Percentiles rank a stretch among this genome's conserved stretches.
phyloP scores from a whole-genome alignment of 2,797 vertebrate genomes.

The Poecile montanus region DNA sequence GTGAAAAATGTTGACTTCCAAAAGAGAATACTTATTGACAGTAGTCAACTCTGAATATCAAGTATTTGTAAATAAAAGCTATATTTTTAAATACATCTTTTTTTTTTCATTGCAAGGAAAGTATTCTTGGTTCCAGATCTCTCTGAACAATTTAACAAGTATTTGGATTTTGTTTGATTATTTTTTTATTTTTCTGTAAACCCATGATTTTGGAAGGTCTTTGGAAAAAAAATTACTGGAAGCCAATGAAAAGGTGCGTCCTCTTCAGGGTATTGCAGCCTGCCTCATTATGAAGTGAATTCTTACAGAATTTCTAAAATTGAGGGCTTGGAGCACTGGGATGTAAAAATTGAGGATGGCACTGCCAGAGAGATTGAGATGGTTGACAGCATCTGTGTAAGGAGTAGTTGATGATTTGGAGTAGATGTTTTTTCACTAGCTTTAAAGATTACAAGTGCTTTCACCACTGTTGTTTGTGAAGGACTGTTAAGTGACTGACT shows the following conservation, averaged over 20 bases:
- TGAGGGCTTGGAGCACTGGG: fast-evolving
- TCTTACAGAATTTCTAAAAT: neutral
- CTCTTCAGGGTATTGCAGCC: neutral
- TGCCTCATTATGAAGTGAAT: neutral
- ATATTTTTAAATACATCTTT: neutral
- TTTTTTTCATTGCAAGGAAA: neutral
- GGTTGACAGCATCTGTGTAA: neutral
- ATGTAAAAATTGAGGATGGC: neutral
- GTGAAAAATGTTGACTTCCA: neutral
- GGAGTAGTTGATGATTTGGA: neutral
- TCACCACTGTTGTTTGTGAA: neutral
- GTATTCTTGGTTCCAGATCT: neutral
- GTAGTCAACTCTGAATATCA: neutral
- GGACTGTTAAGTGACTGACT: neutral
- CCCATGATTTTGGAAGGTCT: neutral
- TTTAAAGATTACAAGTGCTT: neutral
- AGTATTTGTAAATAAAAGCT: neutral
- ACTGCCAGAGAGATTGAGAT: neutral
- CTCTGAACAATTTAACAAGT: neutral
- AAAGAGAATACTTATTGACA: neutral
- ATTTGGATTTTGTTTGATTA: neutral
- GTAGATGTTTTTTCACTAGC: neutral
- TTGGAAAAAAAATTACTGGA: neutral
- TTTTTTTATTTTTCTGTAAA: neutral
- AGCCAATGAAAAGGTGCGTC: neutral